Evolutionary conservation across 2,113 vertebrate species (phyloP), one percentile per base, ranked within the genome.

Genomic region (Onychostruthus taczanowskii): DNA sequence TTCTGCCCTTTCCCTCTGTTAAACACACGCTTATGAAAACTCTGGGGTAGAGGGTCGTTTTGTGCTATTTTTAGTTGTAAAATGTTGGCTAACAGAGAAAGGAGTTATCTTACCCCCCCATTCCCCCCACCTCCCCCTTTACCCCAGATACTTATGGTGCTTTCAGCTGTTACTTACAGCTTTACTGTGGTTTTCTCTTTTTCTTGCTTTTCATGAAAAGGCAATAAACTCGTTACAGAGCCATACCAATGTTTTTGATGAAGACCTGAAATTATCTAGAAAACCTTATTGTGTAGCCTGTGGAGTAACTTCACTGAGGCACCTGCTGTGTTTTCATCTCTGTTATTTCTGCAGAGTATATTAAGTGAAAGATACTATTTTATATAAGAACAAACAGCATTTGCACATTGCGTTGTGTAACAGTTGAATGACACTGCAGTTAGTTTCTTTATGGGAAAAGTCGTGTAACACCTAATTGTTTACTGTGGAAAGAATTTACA

Each of bases 201-300:
- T 39, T 64, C 20, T 68, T 41, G 5, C 17, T 31, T 30, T 28
- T 87, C 3, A 1, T 56, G 35, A 31, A 58, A 63, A 41, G 22
- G 27, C 22, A 27, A 2, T 49, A 13, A 59, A 55, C 7, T 52
- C 0, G 0, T 44, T 52, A 35, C 31, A 26, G 66, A 31, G 1
- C 44, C 59, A 2, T 47, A 27, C 8, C 43, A 10, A 4, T 68
- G 15, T 44, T 62, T 92, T 43, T 76, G 47, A 7, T 50, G 44
- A 63, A 59, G 39, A 30, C 16, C 19, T 67, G 52, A 46, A 74
- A 52, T 70, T 23, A 14, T 30, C 16, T 37, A 22, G 43, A 24
- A 82, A 26, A 39, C 30, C 6, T 73, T 46, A 37, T 66, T 62
- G 31, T 13, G 35, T 76, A 39, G 17, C 5, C 10, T 22, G 0